Percentiles rank a stretch among this genome's conserved stretches.
phyloP scores from a whole-genome alignment of 2,888 invertebrate genomes.

The Nipponacmea schrenckii region DNA sequence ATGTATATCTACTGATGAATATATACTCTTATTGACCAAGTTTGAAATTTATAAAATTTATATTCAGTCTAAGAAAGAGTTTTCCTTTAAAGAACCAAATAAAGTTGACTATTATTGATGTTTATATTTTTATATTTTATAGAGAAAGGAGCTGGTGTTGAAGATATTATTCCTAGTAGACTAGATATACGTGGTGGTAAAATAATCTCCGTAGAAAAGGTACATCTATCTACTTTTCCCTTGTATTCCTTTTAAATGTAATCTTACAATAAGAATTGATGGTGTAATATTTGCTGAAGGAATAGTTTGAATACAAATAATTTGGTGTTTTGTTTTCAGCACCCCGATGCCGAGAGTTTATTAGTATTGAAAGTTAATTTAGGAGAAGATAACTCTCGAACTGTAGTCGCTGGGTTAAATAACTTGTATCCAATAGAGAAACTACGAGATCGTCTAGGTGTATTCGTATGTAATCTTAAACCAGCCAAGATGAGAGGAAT shows the following conservation, averaged over 20 bases:
- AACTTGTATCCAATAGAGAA: constrained; percentile 70
- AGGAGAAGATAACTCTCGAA: constrained; percentile 71
- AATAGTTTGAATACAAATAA: too few species aligned
- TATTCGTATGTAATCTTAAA: constrained; percentile 73
- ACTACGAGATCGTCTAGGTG: constrained; percentile 70
- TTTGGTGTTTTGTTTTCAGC: too few species aligned
- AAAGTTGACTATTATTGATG: too few species aligned
- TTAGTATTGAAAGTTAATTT: constrained; percentile 93
- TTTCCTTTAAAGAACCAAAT: too few species aligned
- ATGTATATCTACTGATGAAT: too few species aligned
- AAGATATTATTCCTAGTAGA: constrained; percentile 74
- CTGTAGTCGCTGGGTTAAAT: constrained; percentile 70
- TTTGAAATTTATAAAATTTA: too few species aligned
- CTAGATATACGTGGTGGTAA: constrained; percentile 89
- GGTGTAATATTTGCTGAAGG: too few species aligned
- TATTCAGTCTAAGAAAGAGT: too few species aligned
- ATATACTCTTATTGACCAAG: too few species aligned
- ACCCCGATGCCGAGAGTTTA: constrained; percentile 91
- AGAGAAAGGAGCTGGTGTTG: constrained; percentile 31
- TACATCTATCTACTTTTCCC: constrained; percentile 33
- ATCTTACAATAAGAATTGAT: too few species aligned
- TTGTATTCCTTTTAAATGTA: too few species aligned
- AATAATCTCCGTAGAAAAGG: constrained; percentile 79
- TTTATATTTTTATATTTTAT: background rate
- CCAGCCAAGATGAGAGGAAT: constrained; percentile 77